Percentiles rank a stretch among this genome's conserved stretches.
These are phyloP conservation scores for Myiagra hebetior DNA, from an alignment of 2,113 vertebrate species.

Conservation along the genomic window DNA sequence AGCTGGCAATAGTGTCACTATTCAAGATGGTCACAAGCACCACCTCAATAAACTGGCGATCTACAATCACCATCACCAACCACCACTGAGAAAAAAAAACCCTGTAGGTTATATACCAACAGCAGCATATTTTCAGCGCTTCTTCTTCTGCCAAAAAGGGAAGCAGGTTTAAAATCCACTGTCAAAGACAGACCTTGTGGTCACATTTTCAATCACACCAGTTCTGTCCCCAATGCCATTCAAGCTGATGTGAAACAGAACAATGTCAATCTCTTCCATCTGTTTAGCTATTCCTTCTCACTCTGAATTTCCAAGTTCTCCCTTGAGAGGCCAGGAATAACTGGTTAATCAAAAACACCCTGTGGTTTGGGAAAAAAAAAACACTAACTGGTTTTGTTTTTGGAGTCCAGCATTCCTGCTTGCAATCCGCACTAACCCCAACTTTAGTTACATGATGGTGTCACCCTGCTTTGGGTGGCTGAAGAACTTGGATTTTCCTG, in stretches of 20 bases:
- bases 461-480: background rate
- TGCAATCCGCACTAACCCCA: background rate
- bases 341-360: conserved; percentile 51
- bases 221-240: background rate
- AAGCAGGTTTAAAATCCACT: background rate
- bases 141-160: background rate
- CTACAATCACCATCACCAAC: background rate
- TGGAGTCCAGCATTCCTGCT: background rate
- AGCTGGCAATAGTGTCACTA: background rate
- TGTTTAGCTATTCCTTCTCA: conserved; percentile 11
- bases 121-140: background rate
- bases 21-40: background rate
- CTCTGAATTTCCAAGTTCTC: conserved; percentile 1
- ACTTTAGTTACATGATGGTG: background rate
- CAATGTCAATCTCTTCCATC: background rate
- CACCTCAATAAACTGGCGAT: background rate
- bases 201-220: background rate
- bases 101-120: background rate
- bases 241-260: background rate
- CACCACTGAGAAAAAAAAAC: background rate
- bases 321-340: conserved; percentile 33
- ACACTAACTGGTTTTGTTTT: background rate
- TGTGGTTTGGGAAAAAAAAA: conserved; percentile 1
- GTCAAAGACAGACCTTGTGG: background rate
- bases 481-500: background rate